These are phyloP conservation scores for Dinomys branickii DNA, from an alignment of 2,113 vertebrate species.

Conservation along the genomic window DNA sequence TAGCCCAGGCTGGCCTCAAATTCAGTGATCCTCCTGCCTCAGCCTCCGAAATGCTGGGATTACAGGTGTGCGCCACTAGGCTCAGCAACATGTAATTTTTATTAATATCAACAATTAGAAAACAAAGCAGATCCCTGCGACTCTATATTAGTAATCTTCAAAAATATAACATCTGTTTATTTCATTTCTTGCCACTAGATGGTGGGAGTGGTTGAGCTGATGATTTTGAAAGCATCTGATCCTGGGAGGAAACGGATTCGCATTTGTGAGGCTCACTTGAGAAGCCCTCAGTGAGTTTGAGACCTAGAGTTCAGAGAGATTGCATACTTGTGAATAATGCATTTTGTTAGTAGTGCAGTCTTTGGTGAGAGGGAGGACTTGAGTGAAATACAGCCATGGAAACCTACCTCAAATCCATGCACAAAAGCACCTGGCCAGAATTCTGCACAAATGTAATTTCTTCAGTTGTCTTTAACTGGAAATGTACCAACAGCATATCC, in stretches of 20 bases:
- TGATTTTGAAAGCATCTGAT: neutral
- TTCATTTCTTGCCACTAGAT: slow-evolving; percentile 78
- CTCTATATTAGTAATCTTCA: neutral
- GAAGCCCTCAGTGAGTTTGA: slow-evolving; percentile 63
- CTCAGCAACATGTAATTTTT: neutral
- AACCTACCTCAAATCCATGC: slow-evolving; percentile 18
- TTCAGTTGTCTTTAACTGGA: slow-evolving; percentile 43
- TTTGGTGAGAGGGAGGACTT: slow-evolving; percentile 35
- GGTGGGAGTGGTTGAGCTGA: slow-evolving; percentile 77
- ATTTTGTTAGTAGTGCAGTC: slow-evolving; percentile 25
- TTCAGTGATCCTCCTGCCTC: neutral
- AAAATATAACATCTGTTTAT: slow-evolving; percentile 35
- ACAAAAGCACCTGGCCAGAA: neutral
- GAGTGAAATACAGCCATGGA: slow-evolving; percentile 47
- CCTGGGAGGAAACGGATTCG: neutral
- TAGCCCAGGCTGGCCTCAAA: neutral
- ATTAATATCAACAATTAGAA: neutral
- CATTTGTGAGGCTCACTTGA: neutral
- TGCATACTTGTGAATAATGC: slow-evolving; percentile 49
- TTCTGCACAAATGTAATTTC: slow-evolving; percentile 14
- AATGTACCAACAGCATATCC: neutral
- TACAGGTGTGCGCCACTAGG: neutral
- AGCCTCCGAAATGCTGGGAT: neutral
- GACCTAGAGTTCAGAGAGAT: slow-evolving; percentile 33
- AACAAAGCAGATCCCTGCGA: slow-evolving; percentile 29